These are phyloP conservation scores for Calidris pugnax DNA, from an alignment of 2,113 vertebrate species.

Conservation along the genomic window DNA sequence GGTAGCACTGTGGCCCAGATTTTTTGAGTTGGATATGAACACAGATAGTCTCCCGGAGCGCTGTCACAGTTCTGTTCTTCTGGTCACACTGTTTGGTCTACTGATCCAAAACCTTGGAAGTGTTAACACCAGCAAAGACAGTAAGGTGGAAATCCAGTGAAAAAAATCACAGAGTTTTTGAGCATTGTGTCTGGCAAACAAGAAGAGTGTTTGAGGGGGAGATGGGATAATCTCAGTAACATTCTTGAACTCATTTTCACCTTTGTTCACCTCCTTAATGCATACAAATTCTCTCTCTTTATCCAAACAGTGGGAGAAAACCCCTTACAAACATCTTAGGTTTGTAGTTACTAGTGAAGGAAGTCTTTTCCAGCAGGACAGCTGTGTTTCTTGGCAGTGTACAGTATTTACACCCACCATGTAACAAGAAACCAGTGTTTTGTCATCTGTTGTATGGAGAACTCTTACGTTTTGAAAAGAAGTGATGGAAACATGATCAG, in stretches of 20 bases:
- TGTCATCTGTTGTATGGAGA: conserved; percentile 27
- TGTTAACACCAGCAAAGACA: background rate
- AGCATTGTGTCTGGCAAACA: background rate
- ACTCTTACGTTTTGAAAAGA: conserved; percentile 17
- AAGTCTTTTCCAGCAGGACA: conserved; percentile 19
- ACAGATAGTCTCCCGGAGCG: background rate
- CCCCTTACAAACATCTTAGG: background rate
- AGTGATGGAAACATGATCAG: background rate
- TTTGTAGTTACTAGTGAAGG: background rate
- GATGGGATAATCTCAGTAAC: background rate
- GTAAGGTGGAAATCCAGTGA: background rate
- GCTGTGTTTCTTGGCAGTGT: conserved; percentile 41
- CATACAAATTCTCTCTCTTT: background rate
- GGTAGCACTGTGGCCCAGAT: background rate
- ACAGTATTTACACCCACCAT: conserved; percentile 5
- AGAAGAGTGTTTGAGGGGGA: background rate
- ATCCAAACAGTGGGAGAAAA: background rate
- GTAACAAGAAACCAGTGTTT: conserved; percentile 44
- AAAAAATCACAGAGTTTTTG: background rate
- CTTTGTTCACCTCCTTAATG: background rate
- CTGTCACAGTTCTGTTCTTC: background rate
- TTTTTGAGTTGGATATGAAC: background rate
- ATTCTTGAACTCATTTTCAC: conserved; percentile 9
- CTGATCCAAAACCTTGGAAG: background rate
- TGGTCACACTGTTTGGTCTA: background rate